Conservation (phyloP, 2,888 invertebrate species). For the Microctonus aethiopoides region DNA sequence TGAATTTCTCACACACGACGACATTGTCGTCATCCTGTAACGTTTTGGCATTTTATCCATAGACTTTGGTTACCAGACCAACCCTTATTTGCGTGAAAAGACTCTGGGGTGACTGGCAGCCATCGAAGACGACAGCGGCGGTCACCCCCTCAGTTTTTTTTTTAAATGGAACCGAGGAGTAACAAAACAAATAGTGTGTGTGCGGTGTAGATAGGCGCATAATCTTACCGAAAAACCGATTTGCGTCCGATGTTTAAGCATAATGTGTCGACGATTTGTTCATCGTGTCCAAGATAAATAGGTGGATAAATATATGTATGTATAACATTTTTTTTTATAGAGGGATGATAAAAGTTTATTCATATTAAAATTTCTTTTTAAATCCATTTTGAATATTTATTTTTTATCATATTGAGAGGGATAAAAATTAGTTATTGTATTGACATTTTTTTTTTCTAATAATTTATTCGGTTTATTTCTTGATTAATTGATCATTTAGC, state of each 20-base stretch:
- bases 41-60: neutral
- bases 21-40: neutral
- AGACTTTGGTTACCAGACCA: neutral
- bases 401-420: neutral
- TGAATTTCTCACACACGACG: constrained; percentile 35
- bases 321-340: constrained; percentile 2
- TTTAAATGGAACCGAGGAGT: constrained; percentile 18
- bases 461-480: no score
- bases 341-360: constrained; percentile 34
- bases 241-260: constrained; percentile 36
- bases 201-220: constrained; percentile 46
- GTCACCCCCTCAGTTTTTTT: constrained; percentile 21
- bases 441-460: no score
- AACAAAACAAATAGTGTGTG: constrained; percentile 36
- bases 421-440: no score
- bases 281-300: constrained; percentile 34
- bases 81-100: constrained; percentile 45
- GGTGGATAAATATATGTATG: neutral
- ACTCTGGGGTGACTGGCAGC: constrained; percentile 21
- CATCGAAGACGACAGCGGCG: neutral
- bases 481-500: no score
- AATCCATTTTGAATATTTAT: neutral
- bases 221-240: constrained; percentile 44
- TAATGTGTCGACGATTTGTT: constrained; percentile 43
- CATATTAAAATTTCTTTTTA: neutral